Base-by-base conservation (phyloP, 2,113 vertebrate species). In the Carassius gibelio region DNA sequence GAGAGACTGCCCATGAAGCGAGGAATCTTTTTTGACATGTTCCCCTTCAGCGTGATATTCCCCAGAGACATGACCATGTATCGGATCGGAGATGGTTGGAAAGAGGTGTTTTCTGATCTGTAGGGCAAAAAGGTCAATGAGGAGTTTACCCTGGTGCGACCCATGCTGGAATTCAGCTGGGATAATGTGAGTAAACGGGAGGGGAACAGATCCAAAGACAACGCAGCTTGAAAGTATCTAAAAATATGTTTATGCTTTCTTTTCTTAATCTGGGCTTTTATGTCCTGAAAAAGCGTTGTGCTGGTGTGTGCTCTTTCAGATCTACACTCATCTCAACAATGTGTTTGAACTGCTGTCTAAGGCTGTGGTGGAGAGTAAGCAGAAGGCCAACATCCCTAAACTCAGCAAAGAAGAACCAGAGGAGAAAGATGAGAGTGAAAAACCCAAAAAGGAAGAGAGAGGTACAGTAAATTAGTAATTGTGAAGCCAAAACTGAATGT, bases 151-250 rank as follows among this genome's bases (percentile, higher is more conserved):
- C 92, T 95, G 85, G 91, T 94, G 52, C 78, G 93, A n/a, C 93
- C 93, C 79, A 95, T 94, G 93, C 90, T 95, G 89, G 93, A 95
- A 91, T 95, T 95, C 90, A 94, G 91, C 92, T 95, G 94, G 94
- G 93, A 94, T 34, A 95, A 94, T 4, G 94, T 95, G 89, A 93
- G 92, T 83, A 36, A 55, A 57, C 36, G n/a, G 34, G 21, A 83
- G 71, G 11, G 64, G 15, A 59, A 9, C 13, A 30, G 23, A 55
- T 71, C 30, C 17, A 36, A 61, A 19, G 38, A 3, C 36, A 36
- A 26, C 45, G 17, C 21, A 75, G 6, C 45, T 26, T 75, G 13
- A 75, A 50, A 23, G 38, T 38, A 38, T 17, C 14, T 19, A 30
- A 34, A 42, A 71, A 72, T 30, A 45, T 6, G 4, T 5, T 69